Base-by-base conservation (phyloP, 2,113 vertebrate genomes). In the Poeciliopsis turrubarensis region DNA sequence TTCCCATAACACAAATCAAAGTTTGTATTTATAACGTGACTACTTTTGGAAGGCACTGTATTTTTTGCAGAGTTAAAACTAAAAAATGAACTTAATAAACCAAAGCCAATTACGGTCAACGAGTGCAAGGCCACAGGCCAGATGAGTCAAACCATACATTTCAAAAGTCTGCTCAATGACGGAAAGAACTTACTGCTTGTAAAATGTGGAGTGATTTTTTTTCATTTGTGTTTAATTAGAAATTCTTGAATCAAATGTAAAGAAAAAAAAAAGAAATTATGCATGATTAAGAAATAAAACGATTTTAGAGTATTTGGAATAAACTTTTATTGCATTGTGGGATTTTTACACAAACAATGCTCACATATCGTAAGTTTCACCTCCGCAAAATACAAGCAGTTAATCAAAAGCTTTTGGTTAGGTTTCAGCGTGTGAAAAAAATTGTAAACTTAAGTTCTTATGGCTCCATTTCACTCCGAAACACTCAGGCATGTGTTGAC, bases 331-430 rank as follows among this genome's bases (percentile, higher is more conserved):
- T 73, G 14, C 63, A 71, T 78, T 57, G 80, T 86, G 54, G 84
- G 82, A 83, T 89, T 86, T 86, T 84, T 88, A 65, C 85, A 70
- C 66, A 83, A 85, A 92, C 77, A 79, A 26, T 72, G 60, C 62
- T 82, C 60, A 63, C 60, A 76, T 83, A 39, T 19, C 34, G n/a
- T 13, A 73, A 76, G 76, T 74, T 70, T 75, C 68, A 86, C 70
- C 73, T 86, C 68, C 60, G 81, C 61, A 70, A 84, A 84, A 88
- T 90, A 66, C 87, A 90, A 84, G 73, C 81, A 72, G 69, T 47
- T 89, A 84, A 87, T 77, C 66, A 73, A 87, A 75, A 65, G 60
- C 54, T 32, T 68, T 32, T 68, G 47, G 66, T 68, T 65, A 77
- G 62, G 70, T 69, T 82, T 76, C 9, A 63, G 79, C 78, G 80